Base-by-base conservation (phyloP, 1,140 invertebrate genomes). In the Euschistus heros region DNA sequence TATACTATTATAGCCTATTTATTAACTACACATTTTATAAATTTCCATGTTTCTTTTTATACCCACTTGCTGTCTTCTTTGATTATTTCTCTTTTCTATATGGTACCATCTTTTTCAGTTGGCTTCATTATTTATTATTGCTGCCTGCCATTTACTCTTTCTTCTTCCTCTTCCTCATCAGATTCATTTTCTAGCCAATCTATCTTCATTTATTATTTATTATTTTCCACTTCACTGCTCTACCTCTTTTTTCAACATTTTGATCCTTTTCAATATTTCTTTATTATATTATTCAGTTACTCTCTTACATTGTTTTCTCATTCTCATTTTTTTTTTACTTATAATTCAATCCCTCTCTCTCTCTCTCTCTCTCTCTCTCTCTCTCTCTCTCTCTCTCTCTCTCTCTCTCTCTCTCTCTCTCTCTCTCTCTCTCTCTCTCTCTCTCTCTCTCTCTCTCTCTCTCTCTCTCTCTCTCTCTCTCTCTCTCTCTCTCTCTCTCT, bases 401-500 rank as follows among this genome's bases (percentile, higher is more conserved):
- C 47, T 30, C 27, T 55, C 52, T 55, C 30, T 22, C 63, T 64
- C 5, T 55, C 22, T 57, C 52, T 22, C 18, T 64, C 22, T 64
- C 52, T 7, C 15, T 57, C 63, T 26, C 20, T 57, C 22, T 44
- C 18, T n/a, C 33, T 30, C 27, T 37, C 47, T 52, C 46, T 64
- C 47, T 54, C 18, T 33, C 52, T 42, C 30, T 13, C 33, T 27
- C 37, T 62, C 6, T 44, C 33, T 22, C 61, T 24, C 14, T 30
- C 52, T 54, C 57, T 60, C 57, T 60, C 57, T 60, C 57, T 60
- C 57, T 60, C 57, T 60, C 57, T 60, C 57, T 60, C 57, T 60
- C 57, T 60, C 57, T 60, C 57, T 60, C 57, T 60, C 57, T 60
- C 57, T 60, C 57, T 60, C 57, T 60, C 57, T 60, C 57, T 60